Evolutionary conservation across 2,888 invertebrate species (phyloP).

Genomic region (Epinotia nisella): DNA sequence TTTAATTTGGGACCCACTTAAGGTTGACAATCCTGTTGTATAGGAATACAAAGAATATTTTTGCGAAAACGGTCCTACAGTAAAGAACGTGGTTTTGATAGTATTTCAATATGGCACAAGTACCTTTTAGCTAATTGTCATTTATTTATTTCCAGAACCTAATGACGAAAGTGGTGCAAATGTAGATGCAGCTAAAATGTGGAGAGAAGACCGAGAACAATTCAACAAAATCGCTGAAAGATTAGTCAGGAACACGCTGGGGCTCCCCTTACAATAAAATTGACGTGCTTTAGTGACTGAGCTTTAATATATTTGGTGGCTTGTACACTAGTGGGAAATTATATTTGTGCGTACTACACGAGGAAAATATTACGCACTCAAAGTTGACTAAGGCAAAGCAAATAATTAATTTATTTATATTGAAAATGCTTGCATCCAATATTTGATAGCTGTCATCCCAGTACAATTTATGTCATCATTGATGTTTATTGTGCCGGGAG

Average conservation of each 20-base stretch:
- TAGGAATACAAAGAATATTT: too few relatives aligned
- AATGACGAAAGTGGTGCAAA: slow-evolving; percentile 99
- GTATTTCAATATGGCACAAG: background rate
- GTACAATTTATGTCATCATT: too few relatives aligned
- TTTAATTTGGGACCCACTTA: too few relatives aligned
- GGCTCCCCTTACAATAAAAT: slow-evolving; percentile 81
- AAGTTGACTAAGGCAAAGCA: slow-evolving; percentile 5
- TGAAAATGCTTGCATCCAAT: too few relatives aligned
- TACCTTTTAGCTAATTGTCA: background rate
- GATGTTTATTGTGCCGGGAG: too few relatives aligned
- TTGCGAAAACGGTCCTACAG: too few relatives aligned
- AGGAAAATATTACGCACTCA: background rate
- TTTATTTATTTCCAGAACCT: slow-evolving; percentile 88
- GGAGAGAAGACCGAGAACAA: slow-evolving; percentile 97
- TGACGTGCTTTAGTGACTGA: slow-evolving; percentile 2
- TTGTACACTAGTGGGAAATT: background rate
- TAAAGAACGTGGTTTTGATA: background rate
- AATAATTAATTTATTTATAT: slow-evolving; percentile 1
- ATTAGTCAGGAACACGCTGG: slow-evolving; percentile 95
- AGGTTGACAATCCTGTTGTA: too few relatives aligned
- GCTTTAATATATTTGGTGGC: slow-evolving; percentile 23
- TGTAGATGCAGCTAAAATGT: slow-evolving; percentile 99
- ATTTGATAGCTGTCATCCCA: too few relatives aligned
- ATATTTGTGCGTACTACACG: slow-evolving; percentile 4
- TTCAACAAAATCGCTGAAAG: slow-evolving; percentile 97